These are phyloP conservation scores for Crotophaga sulcirostris DNA, from an alignment of 2,113 vertebrate genomes.

Conservation along the genomic window DNA sequence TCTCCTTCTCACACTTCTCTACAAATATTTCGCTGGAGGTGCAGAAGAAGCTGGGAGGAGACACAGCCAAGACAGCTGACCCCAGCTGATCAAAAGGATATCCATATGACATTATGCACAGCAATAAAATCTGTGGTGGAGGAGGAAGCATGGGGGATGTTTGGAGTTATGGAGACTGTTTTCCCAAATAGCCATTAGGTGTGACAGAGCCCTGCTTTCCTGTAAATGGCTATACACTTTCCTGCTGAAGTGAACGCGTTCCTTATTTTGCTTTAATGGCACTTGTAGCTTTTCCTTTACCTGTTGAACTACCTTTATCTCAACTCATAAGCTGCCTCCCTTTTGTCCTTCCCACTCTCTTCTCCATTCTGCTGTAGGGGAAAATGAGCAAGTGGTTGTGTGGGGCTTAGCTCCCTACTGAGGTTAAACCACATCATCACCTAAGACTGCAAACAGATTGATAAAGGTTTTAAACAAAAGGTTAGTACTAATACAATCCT, in stretches of 20 bases:
- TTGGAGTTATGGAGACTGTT: not conserved
- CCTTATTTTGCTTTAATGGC: not conserved
- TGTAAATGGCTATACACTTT: not conserved
- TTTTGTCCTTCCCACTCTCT: not conserved
- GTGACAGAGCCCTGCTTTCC: not conserved
- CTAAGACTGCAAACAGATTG: not conserved
- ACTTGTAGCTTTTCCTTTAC: fast-evolving
- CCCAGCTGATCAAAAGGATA: not conserved
- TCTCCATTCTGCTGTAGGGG: no score
- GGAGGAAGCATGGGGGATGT: fast-evolving
- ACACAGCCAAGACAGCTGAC: not conserved
- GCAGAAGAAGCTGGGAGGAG: not conserved
- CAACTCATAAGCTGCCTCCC: not conserved
- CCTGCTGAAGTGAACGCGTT: not conserved
- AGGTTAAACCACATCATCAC: not conserved
- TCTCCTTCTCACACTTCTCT: not conserved
- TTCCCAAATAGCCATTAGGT: fast-evolving
- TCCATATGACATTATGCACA: fast-evolving
- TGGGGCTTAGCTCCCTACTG: not conserved
- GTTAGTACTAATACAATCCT: not conserved
- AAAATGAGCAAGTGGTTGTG: not conserved
- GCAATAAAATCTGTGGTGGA: not conserved
- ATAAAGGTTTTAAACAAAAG: not conserved
- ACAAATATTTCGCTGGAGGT: not conserved
- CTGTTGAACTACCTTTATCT: not conserved